phyloP scores from a whole-genome alignment of 2,113 vertebrate genomes.

The Ophthalmolycus amberensis region DNA sequence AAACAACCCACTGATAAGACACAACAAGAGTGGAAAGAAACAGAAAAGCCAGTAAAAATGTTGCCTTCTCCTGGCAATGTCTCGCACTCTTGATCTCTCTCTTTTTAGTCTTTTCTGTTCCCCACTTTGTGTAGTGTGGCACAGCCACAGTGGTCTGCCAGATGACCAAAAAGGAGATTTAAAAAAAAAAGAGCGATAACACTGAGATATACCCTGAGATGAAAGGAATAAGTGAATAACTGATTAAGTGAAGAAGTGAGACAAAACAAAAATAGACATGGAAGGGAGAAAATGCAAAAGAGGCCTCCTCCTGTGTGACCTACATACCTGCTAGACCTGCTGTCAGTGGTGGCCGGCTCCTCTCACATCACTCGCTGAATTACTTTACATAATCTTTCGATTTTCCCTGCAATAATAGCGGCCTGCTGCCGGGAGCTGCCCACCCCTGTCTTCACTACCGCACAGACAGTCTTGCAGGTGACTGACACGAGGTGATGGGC shows the following conservation, averaged over 20 bases:
- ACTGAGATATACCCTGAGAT: conserved; percentile 56
- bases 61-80: conserved; percentile 17
- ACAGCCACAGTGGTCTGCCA: conserved; percentile 44
- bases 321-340: conserved; percentile 81
- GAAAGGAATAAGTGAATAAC: conserved; percentile 68
- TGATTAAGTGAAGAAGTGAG: conserved; percentile 71
- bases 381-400: conserved; percentile 84
- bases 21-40: conserved; percentile 12
- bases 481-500: conserved; percentile 31
- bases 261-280: conserved; percentile 77
- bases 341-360: conserved; percentile 78
- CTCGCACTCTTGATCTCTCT: conserved; percentile 33
- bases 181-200: conserved; percentile 18
- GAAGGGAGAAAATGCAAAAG: conserved; percentile 69
- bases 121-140: conserved; percentile 21
- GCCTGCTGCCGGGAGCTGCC: conserved; percentile 50
- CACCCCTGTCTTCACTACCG: conserved; percentile 49
- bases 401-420: conserved; percentile 53
- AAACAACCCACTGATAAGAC: conserved; percentile 46
- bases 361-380: conserved; percentile 78
- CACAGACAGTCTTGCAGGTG: conserved; percentile 28
- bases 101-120: conserved; percentile 19
- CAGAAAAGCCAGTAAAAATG: conserved; percentile 8
- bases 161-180: conserved; percentile 25
- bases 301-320: conserved; percentile 80